Percentiles rank a stretch among this genome's conserved stretches.
These are phyloP conservation scores for Lepidurus packardi DNA, from an alignment of 1,140 invertebrate genomes.

Conservation along the genomic window DNA sequence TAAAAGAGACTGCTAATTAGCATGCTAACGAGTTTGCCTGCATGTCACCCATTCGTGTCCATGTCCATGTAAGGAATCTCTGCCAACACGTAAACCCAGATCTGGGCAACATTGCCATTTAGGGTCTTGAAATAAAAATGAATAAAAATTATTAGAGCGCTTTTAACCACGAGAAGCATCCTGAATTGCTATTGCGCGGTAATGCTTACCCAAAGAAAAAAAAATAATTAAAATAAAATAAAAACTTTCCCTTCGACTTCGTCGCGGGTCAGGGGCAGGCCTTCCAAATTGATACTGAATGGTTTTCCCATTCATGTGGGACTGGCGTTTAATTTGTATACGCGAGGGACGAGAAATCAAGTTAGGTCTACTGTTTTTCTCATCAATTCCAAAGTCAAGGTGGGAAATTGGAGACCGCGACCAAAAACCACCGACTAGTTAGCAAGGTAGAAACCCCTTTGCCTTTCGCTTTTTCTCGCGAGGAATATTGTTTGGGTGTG, in stretches of 20 bases:
- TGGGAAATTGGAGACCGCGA: not conserved
- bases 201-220: no score
- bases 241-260: no score
- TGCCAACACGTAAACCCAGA: not conserved
- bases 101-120: no score
- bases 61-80: not conserved
- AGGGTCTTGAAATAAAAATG: no score
- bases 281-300: not conserved
- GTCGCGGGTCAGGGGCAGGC: not conserved
- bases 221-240: no score
- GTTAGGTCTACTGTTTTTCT: not conserved
- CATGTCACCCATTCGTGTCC: not conserved
- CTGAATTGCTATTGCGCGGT: no score
- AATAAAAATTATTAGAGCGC: no score
- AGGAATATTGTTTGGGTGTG: not conserved
- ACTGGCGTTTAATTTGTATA: no score
- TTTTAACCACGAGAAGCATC: no score
- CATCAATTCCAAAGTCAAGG: slow-evolving; percentile 14
- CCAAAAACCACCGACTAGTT: not conserved
- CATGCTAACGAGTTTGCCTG: slow-evolving; percentile 9
- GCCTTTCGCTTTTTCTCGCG: not conserved
- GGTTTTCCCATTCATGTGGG: not conserved
- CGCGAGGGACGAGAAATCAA: not conserved
- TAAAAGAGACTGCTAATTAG: slow-evolving; percentile 11
- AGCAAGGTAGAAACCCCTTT: not conserved